Conservation (phyloP, 2,888 invertebrate genomes). For the Aleiodes leptofemur region DNA sequence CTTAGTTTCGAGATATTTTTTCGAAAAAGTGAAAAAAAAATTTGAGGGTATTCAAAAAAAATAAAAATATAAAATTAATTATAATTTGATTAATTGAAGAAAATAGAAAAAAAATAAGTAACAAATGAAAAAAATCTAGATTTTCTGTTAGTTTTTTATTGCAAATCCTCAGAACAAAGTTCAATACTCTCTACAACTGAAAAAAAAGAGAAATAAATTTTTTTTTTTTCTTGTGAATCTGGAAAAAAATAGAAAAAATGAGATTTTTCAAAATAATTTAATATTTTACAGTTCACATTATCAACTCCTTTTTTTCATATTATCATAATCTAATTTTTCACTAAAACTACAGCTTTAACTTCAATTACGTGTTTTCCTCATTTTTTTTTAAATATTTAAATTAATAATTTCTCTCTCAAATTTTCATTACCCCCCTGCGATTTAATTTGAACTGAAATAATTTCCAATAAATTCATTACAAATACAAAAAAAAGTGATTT, state of each 20-base stretch:
- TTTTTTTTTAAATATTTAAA: neutral
- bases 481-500: too few relatives aligned
- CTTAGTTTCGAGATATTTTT: too few relatives aligned
- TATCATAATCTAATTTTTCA: conserved; percentile 47
- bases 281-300: conserved; percentile 57
- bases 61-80: neutral
- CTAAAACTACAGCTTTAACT: conserved; percentile 44
- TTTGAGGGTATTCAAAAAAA: too few relatives aligned
- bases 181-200: neutral
- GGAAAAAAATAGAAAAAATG: conserved; percentile 40
- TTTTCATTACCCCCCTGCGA: too few relatives aligned
- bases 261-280: conserved; percentile 56
- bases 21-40: too few relatives aligned
- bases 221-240: conserved; percentile 18
- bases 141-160: conserved; percentile 5
- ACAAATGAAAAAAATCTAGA: neutral
- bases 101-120: conserved; percentile 8
- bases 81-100: neutral
- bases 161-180: conserved; percentile 2
- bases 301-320: conserved; percentile 52
- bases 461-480: too few relatives aligned
- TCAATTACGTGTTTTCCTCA: conserved; percentile 38
- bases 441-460: too few relatives aligned
- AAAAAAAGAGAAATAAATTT: conserved; percentile 11
- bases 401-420: too few relatives aligned